Evolutionary conservation across 2,113 vertebrate genomes (phyloP).

Genomic region (Macroglossus sobrinus): DNA sequence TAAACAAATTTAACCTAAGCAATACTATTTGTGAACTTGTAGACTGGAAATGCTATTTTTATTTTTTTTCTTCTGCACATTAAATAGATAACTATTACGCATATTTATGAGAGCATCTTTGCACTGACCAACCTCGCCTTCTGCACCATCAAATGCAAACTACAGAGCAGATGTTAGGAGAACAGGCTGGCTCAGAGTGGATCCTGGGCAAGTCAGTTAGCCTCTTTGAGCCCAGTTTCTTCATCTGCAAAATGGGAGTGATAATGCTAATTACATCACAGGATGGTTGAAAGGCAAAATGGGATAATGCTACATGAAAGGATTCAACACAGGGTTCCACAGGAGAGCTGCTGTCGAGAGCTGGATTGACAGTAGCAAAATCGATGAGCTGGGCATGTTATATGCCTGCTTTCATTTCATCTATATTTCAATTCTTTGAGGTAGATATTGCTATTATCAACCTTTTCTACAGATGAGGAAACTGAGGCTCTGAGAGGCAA

Average conservation of each 20-base stretch:
- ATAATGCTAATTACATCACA: not conserved
- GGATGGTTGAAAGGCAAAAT: not conserved
- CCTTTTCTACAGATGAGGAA: slow-evolving; percentile 13
- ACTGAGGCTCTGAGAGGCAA: not conserved
- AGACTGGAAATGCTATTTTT: not conserved
- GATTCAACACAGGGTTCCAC: not conserved
- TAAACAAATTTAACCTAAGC: not conserved
- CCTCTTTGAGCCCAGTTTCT: not conserved
- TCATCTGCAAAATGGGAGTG: not conserved
- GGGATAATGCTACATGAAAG: not conserved
- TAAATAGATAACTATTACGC: not conserved
- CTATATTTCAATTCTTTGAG: not conserved
- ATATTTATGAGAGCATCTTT: not conserved
- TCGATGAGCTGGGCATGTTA: not conserved
- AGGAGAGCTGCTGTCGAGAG: not conserved
- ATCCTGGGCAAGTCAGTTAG: not conserved
- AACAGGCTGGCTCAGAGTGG: not conserved
- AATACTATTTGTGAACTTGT: not conserved
- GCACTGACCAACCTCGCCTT: not conserved
- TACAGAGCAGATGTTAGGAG: not conserved
- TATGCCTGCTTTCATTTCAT: not conserved
- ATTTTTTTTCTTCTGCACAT: not conserved
- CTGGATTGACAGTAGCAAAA: not conserved
- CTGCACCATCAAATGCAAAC: not conserved
- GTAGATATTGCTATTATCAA: not conserved